Conservation (phyloP, 2,888 invertebrate genomes). For the Elmis aenea region DNA sequence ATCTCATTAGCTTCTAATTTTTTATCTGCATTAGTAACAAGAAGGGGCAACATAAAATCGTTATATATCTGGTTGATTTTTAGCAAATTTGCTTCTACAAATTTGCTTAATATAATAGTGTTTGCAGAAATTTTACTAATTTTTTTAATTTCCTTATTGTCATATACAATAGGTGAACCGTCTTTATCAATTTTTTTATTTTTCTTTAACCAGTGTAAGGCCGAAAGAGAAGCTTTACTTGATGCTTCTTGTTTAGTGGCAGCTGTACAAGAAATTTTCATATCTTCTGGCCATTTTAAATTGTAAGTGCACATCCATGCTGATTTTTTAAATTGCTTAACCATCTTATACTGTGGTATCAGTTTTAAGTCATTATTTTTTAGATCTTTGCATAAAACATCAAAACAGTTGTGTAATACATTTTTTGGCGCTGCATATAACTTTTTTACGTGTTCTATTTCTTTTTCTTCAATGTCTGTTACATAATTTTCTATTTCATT, state of each 20-base stretch:
- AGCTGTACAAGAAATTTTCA: slow-evolving; percentile 51
- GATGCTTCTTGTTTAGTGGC: slow-evolving; percentile 53
- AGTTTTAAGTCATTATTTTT: slow-evolving; percentile 38
- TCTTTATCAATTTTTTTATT: slow-evolving; percentile 48
- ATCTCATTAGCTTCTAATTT: too few species aligned
- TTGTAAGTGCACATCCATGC: slow-evolving; percentile 53
- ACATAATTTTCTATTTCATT: too few species aligned
- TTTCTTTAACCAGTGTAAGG: slow-evolving; percentile 52
- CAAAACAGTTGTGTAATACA: slow-evolving; percentile 48
- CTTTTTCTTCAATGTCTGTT: background rate
- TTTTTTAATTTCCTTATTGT: slow-evolving; percentile 41
- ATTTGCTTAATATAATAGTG: slow-evolving; percentile 39
- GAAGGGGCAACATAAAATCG: slow-evolving; percentile 6
- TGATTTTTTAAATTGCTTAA: slow-evolving; percentile 29
- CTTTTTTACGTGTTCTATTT: slow-evolving; percentile 18
- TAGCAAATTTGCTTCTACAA: slow-evolving; percentile 43
- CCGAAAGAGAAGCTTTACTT: slow-evolving; percentile 51
- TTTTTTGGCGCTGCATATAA: slow-evolving; percentile 51
- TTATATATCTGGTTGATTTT: slow-evolving; percentile 38
- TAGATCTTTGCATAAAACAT: slow-evolving; percentile 47
- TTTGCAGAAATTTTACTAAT: slow-evolving; percentile 40
- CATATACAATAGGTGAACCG: slow-evolving; percentile 51
- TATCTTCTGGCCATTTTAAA: slow-evolving; percentile 56
- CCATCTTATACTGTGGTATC: slow-evolving; percentile 40
- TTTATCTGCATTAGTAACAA: background rate